phyloP scores from a whole-genome alignment of 2,113 vertebrate species.

The Corythoichthys haematopterus region DNA sequence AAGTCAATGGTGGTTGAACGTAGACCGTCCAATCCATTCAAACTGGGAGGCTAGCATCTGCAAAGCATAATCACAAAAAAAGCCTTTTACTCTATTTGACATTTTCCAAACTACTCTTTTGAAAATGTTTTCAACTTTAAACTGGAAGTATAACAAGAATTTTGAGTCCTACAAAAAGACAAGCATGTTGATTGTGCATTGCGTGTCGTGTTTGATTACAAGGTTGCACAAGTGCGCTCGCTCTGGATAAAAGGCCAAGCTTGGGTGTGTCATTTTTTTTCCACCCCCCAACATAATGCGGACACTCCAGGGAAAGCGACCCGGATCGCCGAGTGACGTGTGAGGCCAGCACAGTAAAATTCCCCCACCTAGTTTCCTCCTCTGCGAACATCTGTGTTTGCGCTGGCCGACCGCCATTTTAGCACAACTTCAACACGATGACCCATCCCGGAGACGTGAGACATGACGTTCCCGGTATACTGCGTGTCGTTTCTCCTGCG shows the following conservation, averaged over 20 bases:
- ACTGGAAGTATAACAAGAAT: no score
- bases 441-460: conserved; percentile 20
- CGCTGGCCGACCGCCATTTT: conserved; percentile 47
- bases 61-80: no score
- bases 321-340: conserved; percentile 41
- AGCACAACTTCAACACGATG: conserved; percentile 35
- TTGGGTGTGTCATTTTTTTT: conserved; percentile 74
- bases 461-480: no score
- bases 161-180: background rate
- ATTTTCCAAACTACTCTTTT: no score
- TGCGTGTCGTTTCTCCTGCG: no score
- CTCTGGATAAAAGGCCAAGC: conserved; percentile 45
- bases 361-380: conserved; percentile 28
- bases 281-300: conserved; percentile 44
- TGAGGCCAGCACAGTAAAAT: conserved; percentile 35
- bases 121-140: background rate
- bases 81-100: no score
- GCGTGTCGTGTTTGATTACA: conserved; percentile 24
- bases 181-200: background rate
- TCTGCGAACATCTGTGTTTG: conserved; percentile 70
- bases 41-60: no score
- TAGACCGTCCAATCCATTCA: no score
- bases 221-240: conserved; percentile 64
- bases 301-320: conserved; percentile 42
- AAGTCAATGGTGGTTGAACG: no score